A percentile compares a stretch with the other conserved stretches of the same genome.
Conservation (phyloP, 2,888 invertebrate species). For the Colostygia pectinataria region DNA sequence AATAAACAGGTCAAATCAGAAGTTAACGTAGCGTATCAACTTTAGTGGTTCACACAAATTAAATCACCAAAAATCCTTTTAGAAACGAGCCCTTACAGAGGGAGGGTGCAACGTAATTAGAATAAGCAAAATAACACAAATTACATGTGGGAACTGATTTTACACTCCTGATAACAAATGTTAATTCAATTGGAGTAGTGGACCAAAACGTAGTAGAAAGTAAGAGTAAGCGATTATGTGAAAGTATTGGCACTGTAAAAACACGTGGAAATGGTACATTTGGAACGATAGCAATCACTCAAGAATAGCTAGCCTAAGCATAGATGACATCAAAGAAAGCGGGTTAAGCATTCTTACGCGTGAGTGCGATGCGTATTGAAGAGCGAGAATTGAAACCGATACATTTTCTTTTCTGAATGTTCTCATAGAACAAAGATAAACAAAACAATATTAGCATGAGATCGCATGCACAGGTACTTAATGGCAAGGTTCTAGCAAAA, state of each 20-base stretch:
- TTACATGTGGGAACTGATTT: conserved; percentile 71
- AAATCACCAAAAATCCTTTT: conserved; percentile 63
- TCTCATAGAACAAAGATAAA: conserved; percentile 23
- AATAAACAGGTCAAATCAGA: conserved; percentile 53
- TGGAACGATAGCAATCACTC: background rate
- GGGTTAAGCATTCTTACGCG: conserved; percentile 19
- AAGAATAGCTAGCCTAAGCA: conserved; percentile 1
- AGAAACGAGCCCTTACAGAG: conserved; percentile 48
- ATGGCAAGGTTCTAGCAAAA: conserved; percentile 10
- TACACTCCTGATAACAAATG: conserved; percentile 40
- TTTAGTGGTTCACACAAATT: conserved; percentile 73
- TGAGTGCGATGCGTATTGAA: conserved; percentile 19
- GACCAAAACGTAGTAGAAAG: conserved; percentile 8
- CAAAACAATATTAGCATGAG: conserved; percentile 29
- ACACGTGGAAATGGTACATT: background rate
- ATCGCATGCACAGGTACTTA: conserved; percentile 15
- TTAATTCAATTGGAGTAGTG: conserved; percentile 28
- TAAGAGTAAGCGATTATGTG: no score
- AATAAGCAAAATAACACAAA: conserved; percentile 69
- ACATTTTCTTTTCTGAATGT: conserved; percentile 11
- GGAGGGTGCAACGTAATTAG: conserved; percentile 68
- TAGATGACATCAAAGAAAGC: conserved; percentile 18
- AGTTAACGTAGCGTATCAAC: conserved; percentile 53
- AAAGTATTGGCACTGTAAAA: no score
- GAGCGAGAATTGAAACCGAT: conserved; percentile 23